Percentiles rank a stretch among this genome's conserved stretches.
These are phyloP conservation scores for Oreochromis niloticus DNA, from an alignment of 2,113 vertebrate species.

Conservation along the genomic window DNA sequence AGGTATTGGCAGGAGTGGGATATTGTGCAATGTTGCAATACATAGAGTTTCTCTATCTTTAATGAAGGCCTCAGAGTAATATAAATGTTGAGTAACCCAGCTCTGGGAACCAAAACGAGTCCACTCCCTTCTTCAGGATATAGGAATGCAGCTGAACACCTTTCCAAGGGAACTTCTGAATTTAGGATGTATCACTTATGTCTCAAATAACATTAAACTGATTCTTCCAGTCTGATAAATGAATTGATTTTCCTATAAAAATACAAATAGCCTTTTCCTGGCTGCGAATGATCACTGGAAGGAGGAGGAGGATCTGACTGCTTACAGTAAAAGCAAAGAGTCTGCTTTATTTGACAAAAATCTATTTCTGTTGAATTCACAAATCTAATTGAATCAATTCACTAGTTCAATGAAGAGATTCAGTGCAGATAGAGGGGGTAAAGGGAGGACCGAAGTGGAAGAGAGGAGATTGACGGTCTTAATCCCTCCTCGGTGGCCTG, in stretches of 20 bases:
- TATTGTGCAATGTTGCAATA: neutral
- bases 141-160: neutral
- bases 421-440: neutral
- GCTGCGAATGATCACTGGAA: neutral
- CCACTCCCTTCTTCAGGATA: neutral
- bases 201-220: neutral
- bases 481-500: slow-evolving; percentile 89
- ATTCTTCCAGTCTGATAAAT: neutral
- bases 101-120: neutral
- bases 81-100: neutral
- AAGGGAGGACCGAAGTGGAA: neutral
- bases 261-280: neutral
- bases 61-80: neutral
- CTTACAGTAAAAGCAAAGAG: neutral
- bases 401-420: neutral
- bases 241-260: neutral
- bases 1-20: neutral
- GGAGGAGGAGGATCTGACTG: neutral
- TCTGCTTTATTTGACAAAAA: neutral
- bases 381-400: neutral
- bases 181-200: neutral
- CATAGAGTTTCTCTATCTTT: neutral
- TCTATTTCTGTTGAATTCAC: neutral
- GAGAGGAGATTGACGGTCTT: slow-evolving; percentile 76
- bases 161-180: too few species aligned